A percentile compares a stretch with the other conserved stretches of the same genome.
Evolutionary conservation across 1,140 invertebrate genomes (phyloP).

Genomic region (Tigriopus japonicus): DNA sequence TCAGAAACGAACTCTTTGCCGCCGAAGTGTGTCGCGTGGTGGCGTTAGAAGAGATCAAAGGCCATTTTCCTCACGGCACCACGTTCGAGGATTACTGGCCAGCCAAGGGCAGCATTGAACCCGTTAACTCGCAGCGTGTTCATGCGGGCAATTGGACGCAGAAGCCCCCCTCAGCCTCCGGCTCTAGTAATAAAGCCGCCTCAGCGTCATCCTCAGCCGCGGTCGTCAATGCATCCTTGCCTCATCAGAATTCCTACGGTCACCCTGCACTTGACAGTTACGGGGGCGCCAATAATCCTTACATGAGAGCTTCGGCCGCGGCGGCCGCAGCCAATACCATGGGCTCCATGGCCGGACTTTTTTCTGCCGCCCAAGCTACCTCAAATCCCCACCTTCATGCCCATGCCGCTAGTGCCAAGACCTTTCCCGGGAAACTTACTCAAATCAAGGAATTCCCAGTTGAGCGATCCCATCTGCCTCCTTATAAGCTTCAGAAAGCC

Average conservation of each 20-base stretch:
- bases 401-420: not conserved
- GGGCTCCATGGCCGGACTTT: too few relatives aligned
- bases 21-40: constrained; percentile 72
- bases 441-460: constrained; percentile 14
- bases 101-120: constrained; percentile 15
- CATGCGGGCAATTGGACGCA: constrained; percentile 20
- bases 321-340: not conserved
- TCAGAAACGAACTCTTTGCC: constrained; percentile 69
- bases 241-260: not conserved
- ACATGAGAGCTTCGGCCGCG: not conserved
- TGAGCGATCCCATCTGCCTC: constrained; percentile 26
- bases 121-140: constrained; percentile 12
- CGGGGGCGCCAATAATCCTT: not conserved
- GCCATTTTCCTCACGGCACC: constrained; percentile 68
- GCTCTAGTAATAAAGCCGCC: not conserved
- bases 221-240: not conserved
- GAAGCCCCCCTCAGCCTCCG: constrained; percentile 18
- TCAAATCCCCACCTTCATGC: not conserved
- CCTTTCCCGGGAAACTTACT: constrained; percentile 11
- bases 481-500: constrained; percentile 51
- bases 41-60: constrained; percentile 67
- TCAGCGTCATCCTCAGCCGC: not conserved
- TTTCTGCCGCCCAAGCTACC: not conserved
- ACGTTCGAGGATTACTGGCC: constrained; percentile 81
- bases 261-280: not conserved